These are phyloP conservation scores for Elephantulus edwardii DNA, from an alignment of 2,113 vertebrate species.

Conservation along the genomic window DNA sequence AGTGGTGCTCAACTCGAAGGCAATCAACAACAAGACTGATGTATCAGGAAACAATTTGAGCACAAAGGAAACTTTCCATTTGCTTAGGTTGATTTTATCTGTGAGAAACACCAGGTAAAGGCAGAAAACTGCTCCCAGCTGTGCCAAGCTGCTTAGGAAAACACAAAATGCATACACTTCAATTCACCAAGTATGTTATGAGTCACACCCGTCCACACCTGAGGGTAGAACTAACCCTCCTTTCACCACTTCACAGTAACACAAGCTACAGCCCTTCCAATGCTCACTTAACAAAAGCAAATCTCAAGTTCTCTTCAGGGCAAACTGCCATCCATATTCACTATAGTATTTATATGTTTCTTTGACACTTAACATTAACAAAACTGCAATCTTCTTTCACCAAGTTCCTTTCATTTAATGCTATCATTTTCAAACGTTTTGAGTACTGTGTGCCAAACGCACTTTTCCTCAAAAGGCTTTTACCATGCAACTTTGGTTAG, in stretches of 20 bases:
- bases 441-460: background rate
- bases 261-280: background rate
- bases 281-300: background rate
- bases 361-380: background rate
- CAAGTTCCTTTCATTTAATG: background rate
- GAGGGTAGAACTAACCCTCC: background rate
- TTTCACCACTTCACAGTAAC: background rate
- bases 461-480: background rate
- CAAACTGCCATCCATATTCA: background rate
- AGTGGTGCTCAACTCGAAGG: too few species aligned
- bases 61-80: background rate
- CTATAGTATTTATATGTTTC: background rate
- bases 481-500: background rate
- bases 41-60: background rate
- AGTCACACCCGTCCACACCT: background rate
- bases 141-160: background rate
- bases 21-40: background rate
- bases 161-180: background rate
- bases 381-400: background rate
- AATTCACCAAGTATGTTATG: background rate
- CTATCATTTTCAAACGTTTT: background rate
- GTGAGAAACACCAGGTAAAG: background rate
- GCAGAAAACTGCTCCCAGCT: background rate
- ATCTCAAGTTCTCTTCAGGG: slow-evolving; percentile 10
- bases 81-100: background rate